These are phyloP conservation scores for Ivindomyrus marchei DNA, from an alignment of 2,113 vertebrate genomes.

Conservation along the genomic window DNA sequence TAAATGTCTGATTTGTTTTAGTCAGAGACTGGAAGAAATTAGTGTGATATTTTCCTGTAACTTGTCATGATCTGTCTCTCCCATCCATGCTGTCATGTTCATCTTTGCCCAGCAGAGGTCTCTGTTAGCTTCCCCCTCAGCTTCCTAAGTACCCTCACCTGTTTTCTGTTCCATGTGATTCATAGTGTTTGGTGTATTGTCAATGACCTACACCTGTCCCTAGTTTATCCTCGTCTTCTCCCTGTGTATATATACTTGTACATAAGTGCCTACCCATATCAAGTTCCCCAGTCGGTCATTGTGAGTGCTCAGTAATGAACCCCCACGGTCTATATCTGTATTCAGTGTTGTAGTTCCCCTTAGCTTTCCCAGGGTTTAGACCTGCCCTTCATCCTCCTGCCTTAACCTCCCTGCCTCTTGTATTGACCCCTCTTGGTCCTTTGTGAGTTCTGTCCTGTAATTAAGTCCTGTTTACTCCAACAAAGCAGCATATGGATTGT, in stretches of 20 bases:
- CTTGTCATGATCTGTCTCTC: not conserved
- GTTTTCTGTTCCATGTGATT: not conserved
- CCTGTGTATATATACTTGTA: not conserved
- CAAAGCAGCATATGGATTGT: not conserved
- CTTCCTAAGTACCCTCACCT: not conserved
- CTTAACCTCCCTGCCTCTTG: not conserved
- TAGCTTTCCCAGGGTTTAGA: not conserved
- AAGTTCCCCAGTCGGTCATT: not conserved
- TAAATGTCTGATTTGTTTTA: not conserved
- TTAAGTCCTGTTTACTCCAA: not conserved
- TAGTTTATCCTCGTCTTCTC: not conserved
- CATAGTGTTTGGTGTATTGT: not conserved
- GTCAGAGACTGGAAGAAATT: not conserved
- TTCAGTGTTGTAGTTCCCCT: not conserved
- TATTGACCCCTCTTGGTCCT: not conserved
- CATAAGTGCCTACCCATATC: not conserved
- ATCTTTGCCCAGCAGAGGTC: not conserved
- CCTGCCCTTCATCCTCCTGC: not conserved
- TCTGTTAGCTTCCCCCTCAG: not conserved
- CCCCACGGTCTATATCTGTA: not conserved
- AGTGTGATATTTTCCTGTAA: not conserved
- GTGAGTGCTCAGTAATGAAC: not conserved
- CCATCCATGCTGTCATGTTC: not conserved
- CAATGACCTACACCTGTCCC: not conserved
- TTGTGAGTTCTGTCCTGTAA: not conserved